Evolutionary conservation across 1,140 invertebrate genomes (phyloP).

Genomic region (Monochamus saltuarius): DNA sequence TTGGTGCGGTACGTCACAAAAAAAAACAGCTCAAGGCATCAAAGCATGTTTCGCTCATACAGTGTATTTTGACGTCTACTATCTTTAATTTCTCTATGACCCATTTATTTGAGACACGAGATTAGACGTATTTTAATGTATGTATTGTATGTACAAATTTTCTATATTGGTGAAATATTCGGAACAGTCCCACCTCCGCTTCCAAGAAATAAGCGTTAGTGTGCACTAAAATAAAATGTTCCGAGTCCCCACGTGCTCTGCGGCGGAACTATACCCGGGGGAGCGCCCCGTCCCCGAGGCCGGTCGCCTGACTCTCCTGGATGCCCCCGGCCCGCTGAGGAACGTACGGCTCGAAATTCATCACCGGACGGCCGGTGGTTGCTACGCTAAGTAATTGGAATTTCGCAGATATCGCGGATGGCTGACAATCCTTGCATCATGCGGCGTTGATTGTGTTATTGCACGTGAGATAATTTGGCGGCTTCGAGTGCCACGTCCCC

Average conservation of each 20-base stretch:
- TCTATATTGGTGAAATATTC: too few species aligned
- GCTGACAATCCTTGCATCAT: neutral
- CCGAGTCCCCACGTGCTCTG: slow-evolving; percentile 20
- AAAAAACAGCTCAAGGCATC: too few species aligned
- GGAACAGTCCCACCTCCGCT: too few species aligned
- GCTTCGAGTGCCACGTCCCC: neutral
- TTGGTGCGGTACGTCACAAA: too few species aligned
- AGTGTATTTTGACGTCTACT: too few species aligned
- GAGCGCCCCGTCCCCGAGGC: slow-evolving; percentile 18
- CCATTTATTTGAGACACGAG: too few species aligned
- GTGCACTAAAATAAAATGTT: slow-evolving; percentile 34
- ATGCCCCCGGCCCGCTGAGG: slow-evolving; percentile 8
- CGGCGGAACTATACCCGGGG: slow-evolving; percentile 23
- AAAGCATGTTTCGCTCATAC: too few species aligned
- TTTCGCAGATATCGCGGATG: neutral
- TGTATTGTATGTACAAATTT: too few species aligned
- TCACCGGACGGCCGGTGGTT: neutral
- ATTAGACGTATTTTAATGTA: too few species aligned
- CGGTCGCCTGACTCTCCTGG: slow-evolving; percentile 15
- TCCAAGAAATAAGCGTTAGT: too few species aligned
- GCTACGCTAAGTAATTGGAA: slow-evolving; percentile 12
- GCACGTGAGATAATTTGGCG: neutral
- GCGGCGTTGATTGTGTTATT: neutral
- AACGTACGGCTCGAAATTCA: slow-evolving; percentile 10
- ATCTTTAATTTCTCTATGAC: too few species aligned